These are phyloP conservation scores for Penaeus chinensis DNA, from an alignment of 1,140 invertebrate species.

Conservation along the genomic window DNA sequence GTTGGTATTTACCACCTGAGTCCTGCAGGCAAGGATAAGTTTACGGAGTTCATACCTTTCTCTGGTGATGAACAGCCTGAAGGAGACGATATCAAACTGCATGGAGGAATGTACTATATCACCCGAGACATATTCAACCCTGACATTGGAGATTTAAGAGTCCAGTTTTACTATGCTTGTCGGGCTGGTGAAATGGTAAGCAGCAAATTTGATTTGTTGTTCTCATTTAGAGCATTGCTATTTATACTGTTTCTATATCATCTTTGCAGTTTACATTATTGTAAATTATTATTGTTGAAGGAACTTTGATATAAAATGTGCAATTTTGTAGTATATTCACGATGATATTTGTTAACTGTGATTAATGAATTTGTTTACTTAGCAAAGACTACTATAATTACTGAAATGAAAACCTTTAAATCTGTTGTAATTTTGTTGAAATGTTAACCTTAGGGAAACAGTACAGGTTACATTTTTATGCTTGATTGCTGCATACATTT, in stretches of 20 bases:
- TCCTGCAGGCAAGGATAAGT: conserved; percentile 66
- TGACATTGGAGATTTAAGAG: conserved; percentile 82
- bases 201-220: background rate
- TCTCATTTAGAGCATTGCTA: too few species aligned
- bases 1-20: conserved; percentile 54
- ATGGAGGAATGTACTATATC: conserved; percentile 87
- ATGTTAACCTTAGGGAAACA: too few species aligned
- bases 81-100: conserved; percentile 82
- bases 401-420: background rate
- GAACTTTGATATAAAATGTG: too few species aligned
- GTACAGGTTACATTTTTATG: too few species aligned
- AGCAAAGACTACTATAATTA: too few species aligned
- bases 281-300: too few species aligned
- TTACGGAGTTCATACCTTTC: conserved; percentile 81
- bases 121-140: conserved; percentile 85
- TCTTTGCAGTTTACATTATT: too few species aligned
- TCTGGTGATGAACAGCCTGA: conserved; percentile 87
- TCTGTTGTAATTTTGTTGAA: background rate
- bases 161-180: conserved; percentile 87
- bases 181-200: conserved; percentile 79
- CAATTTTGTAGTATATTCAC: too few species aligned
- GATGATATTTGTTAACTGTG: too few species aligned
- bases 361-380: too few species aligned
- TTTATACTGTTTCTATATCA: too few species aligned
- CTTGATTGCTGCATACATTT: too few species aligned